A percentile compares a stretch with the other conserved stretches of the same genome.
phyloP scores from a whole-genome alignment of 1,140 invertebrate genomes.

The Hydropsyche tenuis region DNA sequence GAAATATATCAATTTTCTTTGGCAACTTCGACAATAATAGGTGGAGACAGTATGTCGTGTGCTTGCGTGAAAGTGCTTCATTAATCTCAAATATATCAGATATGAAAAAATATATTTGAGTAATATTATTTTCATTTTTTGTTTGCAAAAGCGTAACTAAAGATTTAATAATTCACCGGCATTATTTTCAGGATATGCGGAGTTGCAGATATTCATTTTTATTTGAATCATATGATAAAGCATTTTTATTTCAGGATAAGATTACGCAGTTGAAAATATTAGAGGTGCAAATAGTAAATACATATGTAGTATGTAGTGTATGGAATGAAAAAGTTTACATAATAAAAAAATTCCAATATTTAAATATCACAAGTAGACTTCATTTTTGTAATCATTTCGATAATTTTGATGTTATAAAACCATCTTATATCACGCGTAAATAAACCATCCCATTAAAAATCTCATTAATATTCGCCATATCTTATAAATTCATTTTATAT shows the following conservation, averaged over 20 bases:
- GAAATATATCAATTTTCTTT: slow-evolving; percentile 26
- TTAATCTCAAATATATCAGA: too few relatives aligned
- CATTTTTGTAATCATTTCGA: background rate
- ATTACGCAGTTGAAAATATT: too few relatives aligned
- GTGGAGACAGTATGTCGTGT: slow-evolving; percentile 6
- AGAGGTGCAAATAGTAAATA: slow-evolving; percentile 28
- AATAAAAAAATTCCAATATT: slow-evolving; percentile 9
- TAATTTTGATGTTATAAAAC: background rate
- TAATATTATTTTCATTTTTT: background rate
- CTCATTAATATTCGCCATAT: too few relatives aligned
- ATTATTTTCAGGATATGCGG: background rate
- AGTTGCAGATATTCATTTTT: background rate
- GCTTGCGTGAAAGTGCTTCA: background rate
- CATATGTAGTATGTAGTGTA: slow-evolving; percentile 27
- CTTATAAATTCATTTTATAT: too few relatives aligned
- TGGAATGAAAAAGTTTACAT: slow-evolving; percentile 19
- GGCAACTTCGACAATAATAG: slow-evolving; percentile 17
- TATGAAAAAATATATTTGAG: background rate
- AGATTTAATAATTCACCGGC: too few relatives aligned
- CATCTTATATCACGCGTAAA: slow-evolving; percentile 1
- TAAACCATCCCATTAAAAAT: background rate
- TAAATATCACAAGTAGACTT: slow-evolving; percentile 13
- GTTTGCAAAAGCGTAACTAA: too few relatives aligned
- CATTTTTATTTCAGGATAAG: background rate
- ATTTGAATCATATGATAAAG: background rate